Conservation (phyloP, 2,797 vertebrate genomes). For the Schizothorax lantsangensis region DNA sequence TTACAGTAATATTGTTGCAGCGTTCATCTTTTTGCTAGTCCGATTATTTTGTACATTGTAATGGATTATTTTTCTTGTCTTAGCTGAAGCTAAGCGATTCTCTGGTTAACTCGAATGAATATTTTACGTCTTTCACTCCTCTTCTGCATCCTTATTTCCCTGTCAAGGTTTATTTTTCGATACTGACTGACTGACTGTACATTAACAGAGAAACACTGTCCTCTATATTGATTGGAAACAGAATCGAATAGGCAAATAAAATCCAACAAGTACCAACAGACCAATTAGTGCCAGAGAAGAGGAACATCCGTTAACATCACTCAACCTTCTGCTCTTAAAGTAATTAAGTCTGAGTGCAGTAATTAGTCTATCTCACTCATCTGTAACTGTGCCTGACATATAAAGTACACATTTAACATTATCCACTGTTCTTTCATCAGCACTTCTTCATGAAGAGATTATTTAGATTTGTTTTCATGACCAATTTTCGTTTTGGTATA, state of each 20-base stretch:
- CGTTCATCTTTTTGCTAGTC: not conserved
- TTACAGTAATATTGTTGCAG: not conserved
- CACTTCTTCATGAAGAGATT: not conserved
- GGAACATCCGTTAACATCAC: constrained; percentile 37
- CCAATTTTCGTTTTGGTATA: not conserved
- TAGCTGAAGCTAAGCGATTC: not conserved
- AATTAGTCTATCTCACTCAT: constrained; percentile 39
- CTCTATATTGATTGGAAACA: not conserved
- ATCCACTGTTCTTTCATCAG: not conserved
- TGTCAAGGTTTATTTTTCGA: not conserved
- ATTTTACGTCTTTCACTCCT: not conserved
- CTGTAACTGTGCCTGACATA: constrained; percentile 37
- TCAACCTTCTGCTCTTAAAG: constrained; percentile 49
- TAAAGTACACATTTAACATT: constrained; percentile 36
- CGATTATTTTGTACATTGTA: not conserved
- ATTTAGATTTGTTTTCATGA: not conserved
- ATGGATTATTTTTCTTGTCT: not conserved
- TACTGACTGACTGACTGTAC: not conserved
- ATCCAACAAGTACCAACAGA: constrained; percentile 12
- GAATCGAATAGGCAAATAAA: not conserved
- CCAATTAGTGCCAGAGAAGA: constrained; percentile 42
- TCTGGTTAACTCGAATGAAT: not conserved
- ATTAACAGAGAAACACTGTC: not conserved
- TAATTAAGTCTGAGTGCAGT: constrained; percentile 51
- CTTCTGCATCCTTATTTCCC: not conserved